These are phyloP conservation scores for Alectura lathami DNA, from an alignment of 2,113 vertebrate genomes.

Conservation along the genomic window DNA sequence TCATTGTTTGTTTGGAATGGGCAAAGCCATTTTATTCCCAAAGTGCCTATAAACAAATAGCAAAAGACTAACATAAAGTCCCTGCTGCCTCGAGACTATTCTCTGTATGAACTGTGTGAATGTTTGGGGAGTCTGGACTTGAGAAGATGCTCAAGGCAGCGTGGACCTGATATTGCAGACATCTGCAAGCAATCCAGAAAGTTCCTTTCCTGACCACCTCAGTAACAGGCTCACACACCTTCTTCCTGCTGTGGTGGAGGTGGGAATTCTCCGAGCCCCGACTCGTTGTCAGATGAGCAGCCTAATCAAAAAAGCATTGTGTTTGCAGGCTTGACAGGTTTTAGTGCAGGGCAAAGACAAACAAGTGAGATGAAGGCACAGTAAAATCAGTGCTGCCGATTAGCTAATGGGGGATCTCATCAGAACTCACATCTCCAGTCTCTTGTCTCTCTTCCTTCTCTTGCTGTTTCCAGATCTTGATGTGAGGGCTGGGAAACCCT, in stretches of 20 bases:
- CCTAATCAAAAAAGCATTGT: conserved; percentile 43
- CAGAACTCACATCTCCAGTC: conserved; percentile 30
- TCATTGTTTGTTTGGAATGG: not conserved
- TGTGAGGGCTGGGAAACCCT: not conserved
- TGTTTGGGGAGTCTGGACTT: not conserved
- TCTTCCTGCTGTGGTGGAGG: not conserved
- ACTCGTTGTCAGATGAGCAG: not conserved
- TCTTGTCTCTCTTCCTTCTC: not conserved
- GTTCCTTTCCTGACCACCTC: not conserved
- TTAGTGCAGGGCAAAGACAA: conserved; percentile 44
- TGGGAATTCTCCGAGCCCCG: not conserved
- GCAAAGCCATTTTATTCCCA: not conserved
- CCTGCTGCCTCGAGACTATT: not conserved
- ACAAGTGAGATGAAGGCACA: not conserved
- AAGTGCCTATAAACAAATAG: not conserved
- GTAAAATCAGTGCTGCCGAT: not conserved
- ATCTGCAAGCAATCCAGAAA: not conserved
- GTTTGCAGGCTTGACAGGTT: conserved; percentile 26
- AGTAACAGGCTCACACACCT: not conserved
- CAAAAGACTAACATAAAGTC: fast-evolving
- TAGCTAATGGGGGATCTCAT: not conserved
- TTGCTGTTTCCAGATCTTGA: not conserved
- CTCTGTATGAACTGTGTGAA: not conserved
- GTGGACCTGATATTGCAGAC: not conserved
- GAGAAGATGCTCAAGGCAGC: not conserved